These are phyloP conservation scores for Verasper variegatus DNA, from an alignment of 2,113 vertebrate species.

Conservation along the genomic window DNA sequence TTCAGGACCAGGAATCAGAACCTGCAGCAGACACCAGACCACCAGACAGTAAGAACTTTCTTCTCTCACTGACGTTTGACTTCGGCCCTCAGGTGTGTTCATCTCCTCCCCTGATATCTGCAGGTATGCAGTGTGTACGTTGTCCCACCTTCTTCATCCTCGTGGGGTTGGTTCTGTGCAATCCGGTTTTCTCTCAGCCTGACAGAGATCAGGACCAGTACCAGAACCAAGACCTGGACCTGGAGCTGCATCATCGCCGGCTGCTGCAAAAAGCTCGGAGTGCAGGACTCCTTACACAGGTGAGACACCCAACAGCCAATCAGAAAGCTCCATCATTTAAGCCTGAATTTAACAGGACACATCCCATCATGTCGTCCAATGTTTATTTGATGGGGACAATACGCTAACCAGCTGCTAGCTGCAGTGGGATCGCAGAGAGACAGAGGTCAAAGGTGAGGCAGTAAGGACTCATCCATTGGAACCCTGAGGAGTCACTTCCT, in stretches of 20 bases:
- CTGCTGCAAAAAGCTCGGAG: constrained; percentile 90
- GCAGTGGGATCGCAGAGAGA: too few relatives aligned
- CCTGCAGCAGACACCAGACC: constrained; percentile 45
- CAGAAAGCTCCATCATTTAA: too few relatives aligned
- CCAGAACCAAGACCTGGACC: constrained; percentile 61
- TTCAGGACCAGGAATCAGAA: constrained; percentile 41
- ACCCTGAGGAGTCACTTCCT: too few relatives aligned
- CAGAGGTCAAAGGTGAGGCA: too few relatives aligned
- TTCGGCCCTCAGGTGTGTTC: background rate
- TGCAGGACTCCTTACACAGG: constrained; percentile 82
- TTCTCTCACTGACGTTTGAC: too few relatives aligned
- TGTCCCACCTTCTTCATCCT: constrained; percentile 86
- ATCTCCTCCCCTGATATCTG: constrained; percentile 34
- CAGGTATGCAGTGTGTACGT: constrained; percentile 64
- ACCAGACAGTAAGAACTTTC: constrained; percentile 38
- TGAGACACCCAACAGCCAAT: constrained; percentile 31
- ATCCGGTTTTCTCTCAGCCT: constrained; percentile 84
- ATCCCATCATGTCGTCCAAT: background rate
- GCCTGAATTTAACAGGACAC: background rate
- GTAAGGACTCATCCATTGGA: too few relatives aligned
- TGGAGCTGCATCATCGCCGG: constrained; percentile 85
- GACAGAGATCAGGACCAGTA: constrained; percentile 72
- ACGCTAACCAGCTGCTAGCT: too few relatives aligned
- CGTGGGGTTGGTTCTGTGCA: constrained; percentile 84
- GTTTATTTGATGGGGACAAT: too few relatives aligned